A percentile compares a stretch with the other conserved stretches of the same genome.
Conservation (phyloP, 2,888 invertebrate genomes). For the Scaptodrosophila latifasciaeformis region DNA sequence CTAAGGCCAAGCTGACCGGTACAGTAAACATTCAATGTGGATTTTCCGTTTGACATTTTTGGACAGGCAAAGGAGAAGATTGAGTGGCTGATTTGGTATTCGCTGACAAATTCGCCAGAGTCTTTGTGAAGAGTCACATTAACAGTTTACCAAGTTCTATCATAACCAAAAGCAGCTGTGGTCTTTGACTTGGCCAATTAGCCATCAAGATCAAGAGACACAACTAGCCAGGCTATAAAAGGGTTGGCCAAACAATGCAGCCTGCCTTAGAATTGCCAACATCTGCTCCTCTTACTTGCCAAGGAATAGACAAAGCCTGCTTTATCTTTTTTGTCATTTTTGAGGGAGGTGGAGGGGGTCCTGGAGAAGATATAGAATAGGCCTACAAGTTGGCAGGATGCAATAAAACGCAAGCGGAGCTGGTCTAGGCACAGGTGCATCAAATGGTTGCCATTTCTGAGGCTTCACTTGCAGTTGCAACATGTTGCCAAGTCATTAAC, state of each 20-base stretch:
- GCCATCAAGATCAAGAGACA: slow-evolving; percentile 28
- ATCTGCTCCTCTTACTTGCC: too few species aligned
- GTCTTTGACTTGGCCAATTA: slow-evolving; percentile 18
- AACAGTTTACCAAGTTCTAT: too few species aligned
- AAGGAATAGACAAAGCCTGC: slow-evolving; percentile 24
- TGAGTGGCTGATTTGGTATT: not conserved
- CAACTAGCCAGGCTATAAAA: not conserved
- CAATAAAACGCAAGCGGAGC: slow-evolving; percentile 66
- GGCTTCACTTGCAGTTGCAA: slow-evolving; percentile 30
- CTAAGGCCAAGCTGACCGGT: too few species aligned
- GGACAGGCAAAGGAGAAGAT: too few species aligned
- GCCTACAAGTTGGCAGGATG: slow-evolving; percentile 46
- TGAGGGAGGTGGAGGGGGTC: too few species aligned
- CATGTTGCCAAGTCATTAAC: slow-evolving; percentile 68
- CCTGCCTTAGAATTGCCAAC: too few species aligned
- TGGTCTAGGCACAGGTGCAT: slow-evolving; percentile 54
- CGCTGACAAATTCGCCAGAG: not conserved
- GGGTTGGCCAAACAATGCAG: too few species aligned
- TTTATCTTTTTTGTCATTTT: not conserved
- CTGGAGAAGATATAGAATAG: too few species aligned
- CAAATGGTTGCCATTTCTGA: slow-evolving; percentile 37
- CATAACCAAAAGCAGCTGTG: not conserved
- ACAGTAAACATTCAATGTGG: too few species aligned
- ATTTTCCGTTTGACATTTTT: too few species aligned
- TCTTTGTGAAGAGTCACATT: too few species aligned